Evolutionary conservation across 2,888 invertebrate genomes (phyloP).

Genomic region (Epinotia demarniana): DNA sequence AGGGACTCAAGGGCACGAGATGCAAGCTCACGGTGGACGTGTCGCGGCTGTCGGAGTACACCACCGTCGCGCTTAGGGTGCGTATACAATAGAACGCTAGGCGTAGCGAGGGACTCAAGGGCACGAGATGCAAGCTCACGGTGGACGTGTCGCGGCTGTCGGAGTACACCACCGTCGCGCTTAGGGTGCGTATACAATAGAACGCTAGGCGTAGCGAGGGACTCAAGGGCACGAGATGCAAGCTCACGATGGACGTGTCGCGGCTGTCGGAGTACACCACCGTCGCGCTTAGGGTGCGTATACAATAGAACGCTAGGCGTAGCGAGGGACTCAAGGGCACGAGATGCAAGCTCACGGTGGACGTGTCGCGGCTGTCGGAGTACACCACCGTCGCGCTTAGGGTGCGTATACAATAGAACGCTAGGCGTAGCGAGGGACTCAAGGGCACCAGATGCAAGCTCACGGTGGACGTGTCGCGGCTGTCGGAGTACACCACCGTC

Average conservation of each 20-base stretch:
- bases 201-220: too few species aligned
- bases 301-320: too few species aligned
- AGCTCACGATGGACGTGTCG: slow-evolving; percentile 98
- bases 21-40: slow-evolving; percentile 97
- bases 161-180: slow-evolving; percentile 98
- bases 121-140: slow-evolving; percentile 88
- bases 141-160: slow-evolving; percentile 98
- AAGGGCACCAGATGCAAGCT: slow-evolving; percentile 84
- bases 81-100: slow-evolving; percentile 50
- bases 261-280: slow-evolving; percentile 98
- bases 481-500: slow-evolving; percentile 99
- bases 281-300: slow-evolving; percentile 94
- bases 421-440: too few species aligned
- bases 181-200: slow-evolving; percentile 87
- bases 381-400: slow-evolving; percentile 98
- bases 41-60: slow-evolving; percentile 97
- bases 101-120: too few species aligned
- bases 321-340: too few species aligned
- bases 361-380: slow-evolving; percentile 98
- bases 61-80: slow-evolving; percentile 97
- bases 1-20: too few species aligned
- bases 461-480: slow-evolving; percentile 97
- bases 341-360: slow-evolving; percentile 93
- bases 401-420: slow-evolving; percentile 77
- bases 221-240: slow-evolving; percentile 60